Percentiles rank a stretch among this genome's conserved stretches.
phyloP scores from a whole-genome alignment of 2,113 vertebrate species.

The Pomatostomus ruficeps region DNA sequence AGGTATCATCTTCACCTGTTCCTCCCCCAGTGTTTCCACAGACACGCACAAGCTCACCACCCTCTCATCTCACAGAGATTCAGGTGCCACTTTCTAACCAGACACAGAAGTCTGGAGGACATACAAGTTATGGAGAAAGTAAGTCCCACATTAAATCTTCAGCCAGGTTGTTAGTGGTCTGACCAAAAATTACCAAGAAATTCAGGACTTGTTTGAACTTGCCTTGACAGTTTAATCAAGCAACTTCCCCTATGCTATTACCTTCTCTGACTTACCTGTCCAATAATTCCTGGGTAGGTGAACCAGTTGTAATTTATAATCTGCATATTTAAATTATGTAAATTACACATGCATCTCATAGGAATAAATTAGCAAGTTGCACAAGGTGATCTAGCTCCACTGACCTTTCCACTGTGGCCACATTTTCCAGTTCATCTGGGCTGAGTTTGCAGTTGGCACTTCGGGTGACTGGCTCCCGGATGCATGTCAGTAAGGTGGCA shows the following conservation, averaged over 20 bases:
- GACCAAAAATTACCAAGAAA: not conserved
- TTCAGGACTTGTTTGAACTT: not conserved
- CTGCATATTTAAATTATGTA: not conserved
- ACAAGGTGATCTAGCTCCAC: not conserved
- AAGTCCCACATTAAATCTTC: not conserved
- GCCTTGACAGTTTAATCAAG: not conserved
- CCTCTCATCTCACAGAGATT: not conserved
- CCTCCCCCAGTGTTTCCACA: not conserved
- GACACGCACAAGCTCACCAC: not conserved
- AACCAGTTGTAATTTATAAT: not conserved
- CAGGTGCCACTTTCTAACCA: not conserved
- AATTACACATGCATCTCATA: not conserved
- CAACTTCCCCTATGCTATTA: not conserved
- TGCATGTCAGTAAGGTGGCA: constrained; percentile 82
- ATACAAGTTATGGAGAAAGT: not conserved
- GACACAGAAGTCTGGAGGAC: not conserved
- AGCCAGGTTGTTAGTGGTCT: not conserved
- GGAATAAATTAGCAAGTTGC: not conserved
- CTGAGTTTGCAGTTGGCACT: constrained; percentile 78
- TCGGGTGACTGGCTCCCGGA: constrained; percentile 83
- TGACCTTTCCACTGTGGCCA: constrained; percentile 88
- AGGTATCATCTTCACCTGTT: not conserved
- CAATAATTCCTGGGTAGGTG: not conserved
- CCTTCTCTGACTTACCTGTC: not conserved
- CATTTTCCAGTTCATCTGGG: constrained; percentile 86